These are phyloP conservation scores for Itoplectis maculator DNA, from an alignment of 2,888 invertebrate genomes.

Conservation along the genomic window DNA sequence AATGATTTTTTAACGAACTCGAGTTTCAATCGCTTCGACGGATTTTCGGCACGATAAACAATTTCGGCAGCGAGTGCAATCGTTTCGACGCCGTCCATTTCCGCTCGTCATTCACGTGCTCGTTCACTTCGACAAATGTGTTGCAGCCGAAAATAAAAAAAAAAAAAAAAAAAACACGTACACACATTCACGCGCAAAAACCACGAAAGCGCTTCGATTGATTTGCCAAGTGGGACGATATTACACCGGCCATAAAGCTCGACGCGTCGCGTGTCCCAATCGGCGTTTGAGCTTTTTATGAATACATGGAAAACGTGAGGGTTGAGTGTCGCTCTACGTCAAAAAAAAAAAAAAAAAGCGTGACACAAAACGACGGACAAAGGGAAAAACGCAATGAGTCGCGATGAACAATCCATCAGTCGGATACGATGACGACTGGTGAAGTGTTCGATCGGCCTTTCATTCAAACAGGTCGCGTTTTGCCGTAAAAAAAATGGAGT, in stretches of 20 bases:
- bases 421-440: slow-evolving; percentile 41
- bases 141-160: slow-evolving; percentile 3
- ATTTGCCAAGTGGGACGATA: not conserved
- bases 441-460: slow-evolving; percentile 47
- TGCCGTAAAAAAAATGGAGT: not conserved
- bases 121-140: not conserved
- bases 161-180: too few relatives aligned
- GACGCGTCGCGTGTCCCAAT: not conserved
- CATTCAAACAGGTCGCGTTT: slow-evolving; percentile 43
- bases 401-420: slow-evolving; percentile 60
- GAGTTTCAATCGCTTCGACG: not conserved
- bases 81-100: not conserved
- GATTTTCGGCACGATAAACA: not conserved
- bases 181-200: not conserved
- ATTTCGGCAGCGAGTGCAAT: not conserved
- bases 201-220: not conserved
- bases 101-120: not conserved
- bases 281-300: not conserved
- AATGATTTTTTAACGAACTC: slow-evolving; percentile 19
- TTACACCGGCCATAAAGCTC: not conserved
- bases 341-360: not conserved
- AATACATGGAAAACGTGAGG: not conserved
- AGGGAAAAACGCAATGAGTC: slow-evolving; percentile 61
- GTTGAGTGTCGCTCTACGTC: not conserved
- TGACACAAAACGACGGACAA: slow-evolving; percentile 44